Evolutionary conservation across 2,113 vertebrate species (phyloP).

Genomic region (Lycaon pictus): DNA sequence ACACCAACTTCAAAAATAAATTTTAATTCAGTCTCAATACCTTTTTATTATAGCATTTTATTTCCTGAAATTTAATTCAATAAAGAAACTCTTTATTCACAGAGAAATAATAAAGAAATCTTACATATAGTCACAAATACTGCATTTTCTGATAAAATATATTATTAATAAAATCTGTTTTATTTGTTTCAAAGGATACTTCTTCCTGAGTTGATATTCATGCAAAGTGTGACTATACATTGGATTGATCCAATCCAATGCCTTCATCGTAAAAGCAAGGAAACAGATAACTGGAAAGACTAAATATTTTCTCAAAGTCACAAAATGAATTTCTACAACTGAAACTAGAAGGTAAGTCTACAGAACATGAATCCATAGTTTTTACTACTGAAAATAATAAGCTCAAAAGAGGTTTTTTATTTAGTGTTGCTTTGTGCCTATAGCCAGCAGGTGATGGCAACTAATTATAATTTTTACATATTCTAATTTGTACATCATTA

Average conservation of each 20-base stretch:
- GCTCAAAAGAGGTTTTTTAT: neutral
- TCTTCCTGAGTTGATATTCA: neutral
- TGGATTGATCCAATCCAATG: neutral
- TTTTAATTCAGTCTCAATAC: neutral
- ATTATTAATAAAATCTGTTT: neutral
- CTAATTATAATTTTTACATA: slow-evolving; percentile 32
- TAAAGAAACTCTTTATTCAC: neutral
- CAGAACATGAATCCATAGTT: neutral
- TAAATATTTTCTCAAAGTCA: neutral
- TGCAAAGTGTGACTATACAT: neutral
- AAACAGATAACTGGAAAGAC: neutral
- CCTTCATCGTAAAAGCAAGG: neutral
- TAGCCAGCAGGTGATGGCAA: neutral
- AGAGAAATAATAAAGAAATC: neutral
- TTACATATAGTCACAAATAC: slow-evolving; percentile 5
- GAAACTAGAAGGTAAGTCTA: neutral
- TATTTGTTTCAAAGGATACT: neutral
- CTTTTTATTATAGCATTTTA: neutral
- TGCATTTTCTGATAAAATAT: neutral
- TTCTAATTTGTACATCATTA: slow-evolving; percentile 32
- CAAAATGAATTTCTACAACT: neutral
- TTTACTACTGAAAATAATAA: neutral
- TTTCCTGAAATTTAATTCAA: slow-evolving; percentile 18
- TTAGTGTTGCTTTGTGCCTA: neutral
- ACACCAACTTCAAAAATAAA: slow-evolving; percentile 37